Evolutionary conservation across 2,113 vertebrate genomes (phyloP).

Genomic region (Misgurnus anguillicaudatus): DNA sequence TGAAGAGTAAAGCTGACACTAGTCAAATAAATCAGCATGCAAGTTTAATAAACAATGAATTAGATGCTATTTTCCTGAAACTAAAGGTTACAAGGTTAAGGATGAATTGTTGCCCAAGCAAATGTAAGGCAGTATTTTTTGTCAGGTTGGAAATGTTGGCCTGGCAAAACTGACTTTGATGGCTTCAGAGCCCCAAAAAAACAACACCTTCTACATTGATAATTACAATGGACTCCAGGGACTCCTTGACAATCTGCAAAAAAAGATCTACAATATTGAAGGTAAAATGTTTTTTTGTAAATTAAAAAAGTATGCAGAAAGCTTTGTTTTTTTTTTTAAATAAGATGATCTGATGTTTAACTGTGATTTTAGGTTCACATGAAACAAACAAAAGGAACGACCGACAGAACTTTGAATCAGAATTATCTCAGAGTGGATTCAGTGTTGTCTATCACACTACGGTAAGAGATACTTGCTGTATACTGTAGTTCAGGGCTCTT

Average conservation of each 20-base stretch:
- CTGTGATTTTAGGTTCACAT: not conserved
- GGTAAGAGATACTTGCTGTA: not conserved
- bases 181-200: conserved; percentile 61
- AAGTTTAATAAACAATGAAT: too few relatives aligned
- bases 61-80: too few relatives aligned
- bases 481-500: too few relatives aligned
- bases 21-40: too few relatives aligned
- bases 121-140: conserved; percentile 8
- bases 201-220: conserved; percentile 65
- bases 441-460: conserved; percentile 8
- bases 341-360: not conserved
- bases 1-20: too few relatives aligned
- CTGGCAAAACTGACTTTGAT: conserved; percentile 10
- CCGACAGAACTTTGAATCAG: not conserved
- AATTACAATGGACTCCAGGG: conserved; percentile 66
- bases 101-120: not conserved
- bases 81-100: not conserved
- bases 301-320: not conserved
- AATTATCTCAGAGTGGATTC: conserved; percentile 46
- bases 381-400: not conserved
- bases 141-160: conserved; percentile 40
- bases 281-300: conserved; percentile 62
- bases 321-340: not conserved
- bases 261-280: conserved; percentile 77
- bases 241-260: conserved; percentile 74